Conservation (phyloP, 2,113 vertebrate genomes). For the Hippocampus mohnikei region DNA sequence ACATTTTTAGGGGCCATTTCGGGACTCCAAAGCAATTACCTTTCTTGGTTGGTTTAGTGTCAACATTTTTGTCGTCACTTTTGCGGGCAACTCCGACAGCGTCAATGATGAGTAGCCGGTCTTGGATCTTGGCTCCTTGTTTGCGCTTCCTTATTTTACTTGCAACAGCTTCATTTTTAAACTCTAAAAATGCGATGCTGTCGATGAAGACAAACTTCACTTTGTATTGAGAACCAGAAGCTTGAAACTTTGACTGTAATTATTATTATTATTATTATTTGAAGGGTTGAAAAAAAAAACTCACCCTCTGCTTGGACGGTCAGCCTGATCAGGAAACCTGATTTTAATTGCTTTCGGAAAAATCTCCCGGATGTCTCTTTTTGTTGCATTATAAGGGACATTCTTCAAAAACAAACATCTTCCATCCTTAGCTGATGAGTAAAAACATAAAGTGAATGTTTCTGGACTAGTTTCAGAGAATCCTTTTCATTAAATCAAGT, state of each 20-base stretch:
- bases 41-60: neutral
- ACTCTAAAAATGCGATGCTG: conserved; percentile 91
- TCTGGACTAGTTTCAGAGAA: neutral
- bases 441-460: neutral
- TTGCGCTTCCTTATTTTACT: conserved; percentile 76
- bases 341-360: conserved; percentile 79
- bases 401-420: conserved; percentile 88
- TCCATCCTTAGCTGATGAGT: conserved; percentile 65
- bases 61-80: neutral
- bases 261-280: neutral
- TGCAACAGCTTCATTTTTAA: conserved; percentile 79
- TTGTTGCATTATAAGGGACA: conserved; percentile 77
- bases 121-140: conserved; percentile 78
- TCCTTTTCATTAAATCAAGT: neutral
- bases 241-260: neutral
- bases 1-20: no score
- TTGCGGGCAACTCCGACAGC: conserved; percentile 68
- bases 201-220: neutral
- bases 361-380: conserved; percentile 77
- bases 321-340: conserved; percentile 77
- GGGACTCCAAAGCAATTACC: conserved; percentile 30
- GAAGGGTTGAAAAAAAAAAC: conserved; percentile 21
- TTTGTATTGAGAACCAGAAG: neutral
- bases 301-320: conserved; percentile 80
- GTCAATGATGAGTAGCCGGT: conserved; percentile 78